Conservation (phyloP, 2,888 invertebrate species). For the Ceraclea dissimilis region DNA sequence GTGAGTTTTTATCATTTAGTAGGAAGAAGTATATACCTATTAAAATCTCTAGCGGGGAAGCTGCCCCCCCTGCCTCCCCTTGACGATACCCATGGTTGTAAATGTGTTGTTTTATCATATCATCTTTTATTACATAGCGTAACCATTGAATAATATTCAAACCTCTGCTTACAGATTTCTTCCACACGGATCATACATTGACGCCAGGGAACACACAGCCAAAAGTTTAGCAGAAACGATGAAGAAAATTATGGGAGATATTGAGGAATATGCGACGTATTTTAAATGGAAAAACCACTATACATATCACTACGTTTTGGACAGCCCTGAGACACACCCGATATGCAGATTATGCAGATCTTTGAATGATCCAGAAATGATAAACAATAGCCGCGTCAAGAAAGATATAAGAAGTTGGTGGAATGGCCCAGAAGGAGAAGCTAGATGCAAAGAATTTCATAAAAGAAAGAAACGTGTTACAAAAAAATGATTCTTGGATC, state of each 20-base stretch:
- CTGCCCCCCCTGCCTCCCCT: too few relatives aligned
- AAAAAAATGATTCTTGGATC: neutral
- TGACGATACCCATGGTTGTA: too few relatives aligned
- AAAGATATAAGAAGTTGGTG: slow-evolving; percentile 14
- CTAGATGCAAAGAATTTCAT: neutral
- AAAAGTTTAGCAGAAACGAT: slow-evolving; percentile 34
- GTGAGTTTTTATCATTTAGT: too few relatives aligned
- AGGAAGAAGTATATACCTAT: too few relatives aligned
- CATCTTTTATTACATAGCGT: too few relatives aligned
- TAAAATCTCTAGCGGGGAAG: too few relatives aligned
- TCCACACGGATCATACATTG: slow-evolving; percentile 38
- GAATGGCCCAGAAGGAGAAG: slow-evolving; percentile 10
- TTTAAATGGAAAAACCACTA: slow-evolving; percentile 41
- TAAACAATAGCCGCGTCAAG: neutral
- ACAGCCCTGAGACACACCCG: slow-evolving; percentile 35
- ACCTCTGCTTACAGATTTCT: slow-evolving; percentile 33
- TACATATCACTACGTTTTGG: slow-evolving; percentile 32
- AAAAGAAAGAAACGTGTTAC: neutral
- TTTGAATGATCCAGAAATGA: slow-evolving; percentile 8
- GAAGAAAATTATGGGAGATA: slow-evolving; percentile 33
- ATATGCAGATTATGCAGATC: slow-evolving; percentile 36
- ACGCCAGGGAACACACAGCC: slow-evolving; percentile 33
- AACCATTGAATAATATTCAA: too few relatives aligned
- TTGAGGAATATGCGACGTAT: slow-evolving; percentile 34
- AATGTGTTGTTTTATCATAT: too few relatives aligned